Conservation (phyloP, 2,797 vertebrate genomes). For the Sardinella longiceps region DNA sequence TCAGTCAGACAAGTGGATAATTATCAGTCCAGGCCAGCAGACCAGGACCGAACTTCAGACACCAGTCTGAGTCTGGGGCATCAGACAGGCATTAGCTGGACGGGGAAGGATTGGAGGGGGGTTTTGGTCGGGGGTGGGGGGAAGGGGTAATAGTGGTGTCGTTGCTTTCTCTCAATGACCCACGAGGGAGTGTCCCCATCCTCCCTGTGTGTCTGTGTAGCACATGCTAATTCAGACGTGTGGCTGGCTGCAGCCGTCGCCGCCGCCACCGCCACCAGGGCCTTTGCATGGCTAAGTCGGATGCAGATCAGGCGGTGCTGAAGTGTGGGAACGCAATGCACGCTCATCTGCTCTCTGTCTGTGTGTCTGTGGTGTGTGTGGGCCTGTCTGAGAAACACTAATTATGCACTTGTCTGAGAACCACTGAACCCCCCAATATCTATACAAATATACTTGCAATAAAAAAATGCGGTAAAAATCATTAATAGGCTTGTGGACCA, state of each 20-base stretch:
- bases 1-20: conserved; percentile 60
- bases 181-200: conserved; percentile 60
- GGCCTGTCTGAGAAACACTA: not conserved
- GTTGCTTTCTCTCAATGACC: conserved; percentile 60
- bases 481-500: not conserved
- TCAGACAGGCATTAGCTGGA: conserved; percentile 46
- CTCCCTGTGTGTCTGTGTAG: conserved; percentile 35
- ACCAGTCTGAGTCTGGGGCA: conserved; percentile 21
- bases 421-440: not conserved
- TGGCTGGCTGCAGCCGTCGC: not conserved
- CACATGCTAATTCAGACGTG: not conserved
- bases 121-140: not conserved
- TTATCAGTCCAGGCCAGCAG: conserved; percentile 63
- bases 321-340: not conserved
- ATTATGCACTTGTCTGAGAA: conserved; percentile 17
- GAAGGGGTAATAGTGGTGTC: conserved; percentile 32
- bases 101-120: conserved; percentile 38
- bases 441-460: not conserved
- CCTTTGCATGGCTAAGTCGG: conserved; percentile 60
- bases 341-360: conserved; percentile 6
- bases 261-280: not conserved
- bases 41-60: conserved; percentile 50
- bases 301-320: conserved; percentile 63
- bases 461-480: conserved; percentile 17
- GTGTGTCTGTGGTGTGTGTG: not conserved